phyloP scores from a whole-genome alignment of 2,797 vertebrate species.

The Heterohyrax brucei region DNA sequence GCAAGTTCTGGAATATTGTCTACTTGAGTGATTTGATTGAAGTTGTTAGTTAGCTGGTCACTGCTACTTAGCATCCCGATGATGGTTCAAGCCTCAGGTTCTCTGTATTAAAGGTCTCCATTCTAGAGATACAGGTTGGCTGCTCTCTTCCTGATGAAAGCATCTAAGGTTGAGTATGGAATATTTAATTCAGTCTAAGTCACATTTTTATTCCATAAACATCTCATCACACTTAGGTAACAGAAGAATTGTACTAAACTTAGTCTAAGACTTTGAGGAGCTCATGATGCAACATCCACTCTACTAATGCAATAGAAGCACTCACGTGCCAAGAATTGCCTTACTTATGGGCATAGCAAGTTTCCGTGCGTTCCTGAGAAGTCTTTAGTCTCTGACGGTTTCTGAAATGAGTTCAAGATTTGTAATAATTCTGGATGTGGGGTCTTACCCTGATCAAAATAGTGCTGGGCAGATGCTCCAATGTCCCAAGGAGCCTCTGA shows the following conservation, averaged over 20 bases:
- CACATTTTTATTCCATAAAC: not conserved
- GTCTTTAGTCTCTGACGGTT: not conserved
- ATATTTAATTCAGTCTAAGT: too few species aligned
- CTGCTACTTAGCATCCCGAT: too few species aligned
- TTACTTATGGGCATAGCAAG: accelerated
- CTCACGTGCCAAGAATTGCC: not conserved
- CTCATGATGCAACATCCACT: accelerated
- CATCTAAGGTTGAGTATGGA: accelerated
- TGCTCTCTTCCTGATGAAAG: not conserved
- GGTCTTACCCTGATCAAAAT: too few species aligned
- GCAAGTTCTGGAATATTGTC: not conserved
- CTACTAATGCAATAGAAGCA: accelerated
- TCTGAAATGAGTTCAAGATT: not conserved
- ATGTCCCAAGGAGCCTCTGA: not conserved
- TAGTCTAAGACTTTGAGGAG: accelerated
- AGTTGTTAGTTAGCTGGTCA: too few species aligned
- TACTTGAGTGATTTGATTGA: too few species aligned
- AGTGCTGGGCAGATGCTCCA: not conserved
- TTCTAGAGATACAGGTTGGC: accelerated
- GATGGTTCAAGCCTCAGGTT: not conserved
- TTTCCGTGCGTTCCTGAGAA: accelerated
- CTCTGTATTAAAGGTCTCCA: too few species aligned
- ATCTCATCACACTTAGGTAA: accelerated
- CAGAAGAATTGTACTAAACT: accelerated
- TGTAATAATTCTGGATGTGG: not conserved